A percentile compares a stretch with the other conserved stretches of the same genome.
Conservation (phyloP, 1,140 invertebrate genomes). For the Ceratosolen fusciceps region DNA sequence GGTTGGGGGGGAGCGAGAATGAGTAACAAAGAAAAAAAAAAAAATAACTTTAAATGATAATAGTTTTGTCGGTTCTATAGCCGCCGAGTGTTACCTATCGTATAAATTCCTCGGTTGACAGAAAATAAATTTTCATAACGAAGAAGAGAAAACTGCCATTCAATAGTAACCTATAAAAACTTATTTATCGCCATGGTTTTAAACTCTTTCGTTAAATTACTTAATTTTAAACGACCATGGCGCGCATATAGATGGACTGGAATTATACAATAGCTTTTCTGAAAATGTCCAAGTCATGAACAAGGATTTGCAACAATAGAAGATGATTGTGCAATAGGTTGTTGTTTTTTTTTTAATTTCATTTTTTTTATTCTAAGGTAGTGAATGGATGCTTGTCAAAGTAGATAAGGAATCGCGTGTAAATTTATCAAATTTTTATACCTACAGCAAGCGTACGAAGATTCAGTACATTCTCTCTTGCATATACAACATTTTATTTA, state of each 20-base stretch:
- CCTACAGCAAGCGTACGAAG: not conserved
- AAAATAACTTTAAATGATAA: slow-evolving; percentile 38
- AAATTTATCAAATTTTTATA: not conserved
- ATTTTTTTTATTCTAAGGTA: not conserved
- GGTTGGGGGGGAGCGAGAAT: not conserved
- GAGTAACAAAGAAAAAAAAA: not conserved
- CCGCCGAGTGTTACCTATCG: not conserved
- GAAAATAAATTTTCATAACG: slow-evolving; percentile 30
- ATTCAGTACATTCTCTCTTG: no score
- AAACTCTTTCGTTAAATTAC: slow-evolving; percentile 21
- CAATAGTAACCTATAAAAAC: slow-evolving; percentile 16
- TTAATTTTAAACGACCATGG: slow-evolving; percentile 4
- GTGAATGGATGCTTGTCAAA: not conserved
- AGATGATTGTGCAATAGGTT: not conserved
- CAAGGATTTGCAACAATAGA: not conserved
- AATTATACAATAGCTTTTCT: not conserved
- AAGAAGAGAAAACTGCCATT: slow-evolving; percentile 24
- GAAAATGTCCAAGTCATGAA: not conserved
- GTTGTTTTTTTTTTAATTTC: no score
- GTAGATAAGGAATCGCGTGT: not conserved
- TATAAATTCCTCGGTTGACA: slow-evolving; percentile 39
- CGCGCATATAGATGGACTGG: not conserved
- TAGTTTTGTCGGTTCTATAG: slow-evolving; percentile 16
- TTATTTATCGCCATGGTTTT: not conserved
- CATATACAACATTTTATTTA: no score